These are phyloP conservation scores for Poecilia wingei DNA, from an alignment of 2,797 vertebrate genomes.

Conservation along the genomic window DNA sequence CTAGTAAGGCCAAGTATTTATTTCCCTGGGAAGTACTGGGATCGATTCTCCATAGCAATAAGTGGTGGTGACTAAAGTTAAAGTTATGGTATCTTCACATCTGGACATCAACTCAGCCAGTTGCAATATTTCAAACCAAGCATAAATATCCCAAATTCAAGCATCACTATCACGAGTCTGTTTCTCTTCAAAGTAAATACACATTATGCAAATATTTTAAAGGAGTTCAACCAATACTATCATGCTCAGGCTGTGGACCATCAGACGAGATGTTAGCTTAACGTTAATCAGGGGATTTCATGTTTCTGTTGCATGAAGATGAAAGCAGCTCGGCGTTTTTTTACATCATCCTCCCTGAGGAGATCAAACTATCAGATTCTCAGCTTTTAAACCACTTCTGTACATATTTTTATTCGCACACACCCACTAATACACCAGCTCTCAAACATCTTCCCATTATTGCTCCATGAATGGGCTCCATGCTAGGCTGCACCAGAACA, in stretches of 20 bases:
- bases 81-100: neutral
- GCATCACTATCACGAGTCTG: neutral
- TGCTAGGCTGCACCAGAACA: too few relatives aligned
- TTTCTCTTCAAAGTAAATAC: neutral
- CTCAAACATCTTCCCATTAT: neutral
- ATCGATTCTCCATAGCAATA: neutral
- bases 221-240: neutral
- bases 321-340: neutral
- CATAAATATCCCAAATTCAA: neutral
- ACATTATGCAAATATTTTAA: neutral
- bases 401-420: neutral
- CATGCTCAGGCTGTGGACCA: neutral
- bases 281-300: neutral
- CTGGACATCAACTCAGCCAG: neutral
- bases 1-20: neutral
- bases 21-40: neutral
- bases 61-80: neutral
- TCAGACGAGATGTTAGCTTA: neutral
- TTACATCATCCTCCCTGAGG: neutral
- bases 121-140: neutral
- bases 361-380: neutral
- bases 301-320: neutral
- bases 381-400: conserved; percentile 1
- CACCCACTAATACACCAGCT: neutral
- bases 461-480: neutral